A percentile compares a stretch with the other conserved stretches of the same genome.
Evolutionary conservation across 2,888 invertebrate species (phyloP).

Genomic region (Gerris lacustris): DNA sequence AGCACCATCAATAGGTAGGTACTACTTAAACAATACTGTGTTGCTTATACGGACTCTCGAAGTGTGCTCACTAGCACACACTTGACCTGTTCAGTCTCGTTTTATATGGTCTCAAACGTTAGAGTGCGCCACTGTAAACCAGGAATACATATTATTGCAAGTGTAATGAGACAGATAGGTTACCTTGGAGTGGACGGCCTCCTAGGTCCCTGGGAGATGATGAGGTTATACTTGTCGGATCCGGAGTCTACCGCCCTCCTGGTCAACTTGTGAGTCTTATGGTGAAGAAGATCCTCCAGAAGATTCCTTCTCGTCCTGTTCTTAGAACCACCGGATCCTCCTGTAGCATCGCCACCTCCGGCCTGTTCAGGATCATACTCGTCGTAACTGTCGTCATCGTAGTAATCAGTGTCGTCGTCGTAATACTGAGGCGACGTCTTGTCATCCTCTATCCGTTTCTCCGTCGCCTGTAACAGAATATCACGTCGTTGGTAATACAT

Average conservation of each 20-base stretch:
- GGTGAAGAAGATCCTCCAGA: neutral
- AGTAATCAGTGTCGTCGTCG: neutral
- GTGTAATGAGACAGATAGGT: neutral
- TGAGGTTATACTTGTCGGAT: neutral
- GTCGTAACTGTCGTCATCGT: neutral
- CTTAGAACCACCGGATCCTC: neutral
- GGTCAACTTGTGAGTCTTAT: neutral
- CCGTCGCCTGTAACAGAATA: neutral
- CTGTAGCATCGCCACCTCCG: neutral
- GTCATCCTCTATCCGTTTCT: neutral
- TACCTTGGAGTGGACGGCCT: neutral
- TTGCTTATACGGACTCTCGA: too few species aligned
- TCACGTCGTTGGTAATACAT: too few species aligned
- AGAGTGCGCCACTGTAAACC: too few species aligned
- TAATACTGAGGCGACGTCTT: neutral
- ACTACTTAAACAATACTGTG: too few species aligned
- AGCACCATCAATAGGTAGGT: too few species aligned
- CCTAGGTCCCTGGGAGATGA: neutral
- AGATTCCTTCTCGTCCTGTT: neutral
- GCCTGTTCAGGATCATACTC: neutral
- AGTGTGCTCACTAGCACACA: too few species aligned
- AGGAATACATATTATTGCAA: too few species aligned
- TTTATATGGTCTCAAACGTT: too few species aligned
- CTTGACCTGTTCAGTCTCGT: too few species aligned
- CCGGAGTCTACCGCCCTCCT: neutral